Evolutionary conservation across 2,888 invertebrate species (phyloP).

Genomic region (Ditylenchus weischeri): DNA sequence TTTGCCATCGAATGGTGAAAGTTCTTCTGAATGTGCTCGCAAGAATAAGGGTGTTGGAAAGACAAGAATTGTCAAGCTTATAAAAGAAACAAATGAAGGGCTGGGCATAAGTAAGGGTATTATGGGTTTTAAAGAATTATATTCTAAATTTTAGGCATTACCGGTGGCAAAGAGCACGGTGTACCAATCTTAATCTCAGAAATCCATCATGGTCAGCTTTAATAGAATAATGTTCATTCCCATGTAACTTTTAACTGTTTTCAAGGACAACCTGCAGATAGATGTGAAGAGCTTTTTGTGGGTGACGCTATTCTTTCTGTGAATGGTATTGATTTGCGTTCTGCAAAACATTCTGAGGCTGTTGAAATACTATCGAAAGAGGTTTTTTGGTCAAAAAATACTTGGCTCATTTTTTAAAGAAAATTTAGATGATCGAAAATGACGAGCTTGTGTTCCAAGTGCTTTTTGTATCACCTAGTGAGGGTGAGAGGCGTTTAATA

Average conservation of each 20-base stretch:
- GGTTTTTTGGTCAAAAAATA: constrained; percentile 55
- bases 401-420: constrained; percentile 12
- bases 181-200: constrained; percentile 79
- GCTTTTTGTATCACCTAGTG: constrained; percentile 69
- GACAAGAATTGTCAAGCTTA: constrained; percentile 67
- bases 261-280: constrained; percentile 74
- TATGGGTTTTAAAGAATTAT: not conserved
- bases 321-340: constrained; percentile 74
- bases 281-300: constrained; percentile 72
- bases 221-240: constrained; percentile 66
- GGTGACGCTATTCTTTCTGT: constrained; percentile 81
- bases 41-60: constrained; percentile 61
- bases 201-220: constrained; percentile 74
- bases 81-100: constrained; percentile 74
- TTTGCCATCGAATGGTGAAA: not conserved
- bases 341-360: constrained; percentile 77
- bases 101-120: constrained; percentile 11
- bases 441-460: constrained; percentile 72
- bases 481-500: not conserved
- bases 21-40: not conserved
- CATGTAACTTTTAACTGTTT: constrained; percentile 11
- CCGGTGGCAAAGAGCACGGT: constrained; percentile 83
- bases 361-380: constrained; percentile 76
- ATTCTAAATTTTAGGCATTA: constrained; percentile 23
- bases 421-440: constrained; percentile 42